Evolutionary conservation across 2,797 vertebrate species (phyloP).

Genomic region (Acipenser ruthenus): DNA sequence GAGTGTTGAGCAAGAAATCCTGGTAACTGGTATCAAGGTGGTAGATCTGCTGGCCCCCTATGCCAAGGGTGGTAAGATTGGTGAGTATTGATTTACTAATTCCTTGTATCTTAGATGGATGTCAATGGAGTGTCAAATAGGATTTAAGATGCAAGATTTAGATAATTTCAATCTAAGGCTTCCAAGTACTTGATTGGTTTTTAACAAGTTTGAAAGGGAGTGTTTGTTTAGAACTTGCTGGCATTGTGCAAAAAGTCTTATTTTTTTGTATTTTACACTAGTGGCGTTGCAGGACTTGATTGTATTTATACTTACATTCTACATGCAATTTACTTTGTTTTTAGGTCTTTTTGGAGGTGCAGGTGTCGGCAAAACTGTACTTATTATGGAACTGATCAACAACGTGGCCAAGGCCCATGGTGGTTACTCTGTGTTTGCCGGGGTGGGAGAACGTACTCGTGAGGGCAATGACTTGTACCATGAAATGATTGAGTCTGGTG

Average conservation of each 20-base stretch:
- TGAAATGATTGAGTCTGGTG: conserved; percentile 97
- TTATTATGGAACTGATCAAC: conserved; percentile 98
- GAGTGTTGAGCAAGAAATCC: conserved; percentile 97
- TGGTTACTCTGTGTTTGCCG: conserved; percentile 93
- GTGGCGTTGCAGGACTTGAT: too few species aligned
- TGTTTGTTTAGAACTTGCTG: too few species aligned
- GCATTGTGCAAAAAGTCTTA: too few species aligned
- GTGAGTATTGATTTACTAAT: conserved; percentile 45
- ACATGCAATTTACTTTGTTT: background rate
- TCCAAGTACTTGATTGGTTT: conserved; percentile 20
- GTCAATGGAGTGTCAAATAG: rapidly evolving
- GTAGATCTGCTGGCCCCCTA: conserved; percentile 93
- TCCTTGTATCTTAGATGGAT: conserved; percentile 9
- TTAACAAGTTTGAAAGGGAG: too few species aligned
- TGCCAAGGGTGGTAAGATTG: conserved; percentile 94
- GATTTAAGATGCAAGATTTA: background rate
- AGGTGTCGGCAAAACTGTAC: conserved; percentile 90
- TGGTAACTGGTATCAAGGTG: conserved; percentile 96
- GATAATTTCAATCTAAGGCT: conserved; percentile 35
- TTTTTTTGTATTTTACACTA: too few species aligned
- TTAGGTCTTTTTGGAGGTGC: conserved; percentile 91
- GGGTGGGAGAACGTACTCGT: conserved; percentile 88
- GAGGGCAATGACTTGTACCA: conserved; percentile 97
- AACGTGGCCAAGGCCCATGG: conserved; percentile 96
- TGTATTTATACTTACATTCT: too few species aligned